These are phyloP conservation scores for Eremobia ochroleuca DNA, from an alignment of 2,888 invertebrate species.

Conservation along the genomic window DNA sequence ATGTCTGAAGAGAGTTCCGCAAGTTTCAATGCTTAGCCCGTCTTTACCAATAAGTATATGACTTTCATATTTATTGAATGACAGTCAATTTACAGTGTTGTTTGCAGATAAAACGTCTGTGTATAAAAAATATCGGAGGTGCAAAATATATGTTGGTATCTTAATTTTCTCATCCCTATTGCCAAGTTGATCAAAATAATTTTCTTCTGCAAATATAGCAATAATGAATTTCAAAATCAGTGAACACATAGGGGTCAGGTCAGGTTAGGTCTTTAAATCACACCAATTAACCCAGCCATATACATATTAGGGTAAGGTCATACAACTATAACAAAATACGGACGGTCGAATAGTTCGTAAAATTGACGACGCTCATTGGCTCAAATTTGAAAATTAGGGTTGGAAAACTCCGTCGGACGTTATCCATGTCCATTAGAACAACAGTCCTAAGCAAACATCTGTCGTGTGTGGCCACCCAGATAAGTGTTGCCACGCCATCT, in stretches of 20 bases:
- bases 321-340: slow-evolving; percentile 45
- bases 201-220: slow-evolving; percentile 20
- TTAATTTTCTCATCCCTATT: neutral
- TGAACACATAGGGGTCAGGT: slow-evolving; percentile 26
- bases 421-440: slow-evolving; percentile 86
- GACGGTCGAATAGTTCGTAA: slow-evolving; percentile 53
- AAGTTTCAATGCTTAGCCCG: neutral
- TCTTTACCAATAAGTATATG: slow-evolving; percentile 8
- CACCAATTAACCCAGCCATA: slow-evolving; percentile 41
- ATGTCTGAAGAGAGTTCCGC: neutral
- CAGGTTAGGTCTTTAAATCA: slow-evolving; percentile 23
- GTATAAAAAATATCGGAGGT: neutral
- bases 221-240: slow-evolving; percentile 37
- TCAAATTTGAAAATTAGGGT: slow-evolving; percentile 83
- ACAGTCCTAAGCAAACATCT: slow-evolving; percentile 87
- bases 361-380: slow-evolving; percentile 65
- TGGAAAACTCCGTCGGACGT: slow-evolving; percentile 78
- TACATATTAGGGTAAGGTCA: slow-evolving; percentile 34
- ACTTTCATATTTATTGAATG: neutral
- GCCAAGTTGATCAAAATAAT: slow-evolving; percentile 8
- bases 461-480: slow-evolving; percentile 85
- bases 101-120: neutral
- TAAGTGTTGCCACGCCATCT: slow-evolving; percentile 84
- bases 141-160: neutral
- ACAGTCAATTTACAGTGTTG: neutral